Percentiles rank a stretch among this genome's conserved stretches.
These are phyloP conservation scores for Orthosia gracilis DNA, from an alignment of 2,888 invertebrate genomes.

Conservation along the genomic window DNA sequence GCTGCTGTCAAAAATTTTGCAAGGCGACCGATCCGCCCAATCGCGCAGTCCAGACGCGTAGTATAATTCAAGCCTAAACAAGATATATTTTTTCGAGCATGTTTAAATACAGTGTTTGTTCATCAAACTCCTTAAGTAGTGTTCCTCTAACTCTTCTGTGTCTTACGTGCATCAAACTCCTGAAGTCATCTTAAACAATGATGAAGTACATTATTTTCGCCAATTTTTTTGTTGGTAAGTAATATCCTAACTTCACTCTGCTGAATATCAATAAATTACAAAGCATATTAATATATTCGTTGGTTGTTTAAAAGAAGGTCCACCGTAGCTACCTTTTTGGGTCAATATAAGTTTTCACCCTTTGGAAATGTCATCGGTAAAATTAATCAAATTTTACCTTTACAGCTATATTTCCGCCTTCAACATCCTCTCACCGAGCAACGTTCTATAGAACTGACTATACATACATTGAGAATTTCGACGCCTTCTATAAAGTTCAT, in stretches of 20 bases:
- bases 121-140: constrained; percentile 8
- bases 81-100: not conserved
- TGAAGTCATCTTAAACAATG: not conserved
- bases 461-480: constrained; percentile 68
- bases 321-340: not conserved
- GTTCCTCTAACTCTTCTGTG: no score
- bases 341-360: no score
- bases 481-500: constrained; percentile 76
- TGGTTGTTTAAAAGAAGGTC: not conserved
- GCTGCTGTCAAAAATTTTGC: not conserved
- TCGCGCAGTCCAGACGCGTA: not conserved
- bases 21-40: not conserved
- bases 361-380: no score
- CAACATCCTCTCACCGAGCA: constrained; percentile 47
- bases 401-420: constrained; percentile 54
- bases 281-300: not conserved
- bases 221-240: constrained; percentile 40
- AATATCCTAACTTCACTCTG: not conserved
- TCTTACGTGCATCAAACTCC: no score
- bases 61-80: not conserved
- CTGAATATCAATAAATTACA: no score
- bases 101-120: constrained; percentile 25
- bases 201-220: constrained; percentile 28
- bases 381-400: constrained; percentile 4
- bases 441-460: constrained; percentile 76